Conservation (phyloP, 64 coral and sea anemone species). For the Orbicella faveolata region DNA sequence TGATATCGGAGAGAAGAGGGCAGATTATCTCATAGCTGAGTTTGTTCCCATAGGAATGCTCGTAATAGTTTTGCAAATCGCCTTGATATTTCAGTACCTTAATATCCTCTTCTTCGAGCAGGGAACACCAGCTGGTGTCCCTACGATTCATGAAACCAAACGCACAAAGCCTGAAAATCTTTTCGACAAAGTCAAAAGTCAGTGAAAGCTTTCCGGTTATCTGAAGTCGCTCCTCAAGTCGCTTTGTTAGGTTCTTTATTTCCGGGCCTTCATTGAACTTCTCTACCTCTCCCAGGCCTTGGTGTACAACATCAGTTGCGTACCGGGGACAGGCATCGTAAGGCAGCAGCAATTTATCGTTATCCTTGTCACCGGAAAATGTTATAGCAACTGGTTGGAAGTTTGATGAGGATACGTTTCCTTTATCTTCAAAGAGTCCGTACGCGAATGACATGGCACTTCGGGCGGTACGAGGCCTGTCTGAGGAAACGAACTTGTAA, state of each 20-base stretch:
- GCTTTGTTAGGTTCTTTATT: slow-evolving; percentile 28
- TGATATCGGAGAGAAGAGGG: slow-evolving; percentile 68
- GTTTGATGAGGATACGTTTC: slow-evolving; percentile 27
- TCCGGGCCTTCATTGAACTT: slow-evolving; percentile 44
- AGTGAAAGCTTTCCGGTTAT: slow-evolving; percentile 51
- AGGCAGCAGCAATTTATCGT: slow-evolving; percentile 55
- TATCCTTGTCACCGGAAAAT: slow-evolving; percentile 31
- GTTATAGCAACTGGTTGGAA: slow-evolving; percentile 66
- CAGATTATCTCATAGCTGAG: slow-evolving; percentile 64
- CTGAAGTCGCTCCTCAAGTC: slow-evolving; percentile 48
- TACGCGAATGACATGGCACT: slow-evolving; percentile 69
- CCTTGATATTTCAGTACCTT: slow-evolving; percentile 45
- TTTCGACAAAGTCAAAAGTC: slow-evolving; percentile 34
- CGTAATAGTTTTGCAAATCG: slow-evolving; percentile 62
- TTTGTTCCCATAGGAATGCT: slow-evolving; percentile 59
- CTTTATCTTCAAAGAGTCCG: slow-evolving; percentile 59
- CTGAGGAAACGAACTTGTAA: slow-evolving; percentile 46
- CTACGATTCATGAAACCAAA: slow-evolving; percentile 67
- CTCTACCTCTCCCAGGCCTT: slow-evolving; percentile 36
- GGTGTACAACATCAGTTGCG: not conserved
- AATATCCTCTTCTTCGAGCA: slow-evolving; percentile 49
- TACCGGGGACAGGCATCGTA: slow-evolving; percentile 56
- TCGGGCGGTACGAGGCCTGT: slow-evolving; percentile 27
- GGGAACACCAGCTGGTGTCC: slow-evolving; percentile 58
- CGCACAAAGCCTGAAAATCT: slow-evolving; percentile 51